These are phyloP conservation scores for Denticeps clupeoides DNA, from an alignment of 2,797 vertebrate genomes.

Conservation along the genomic window DNA sequence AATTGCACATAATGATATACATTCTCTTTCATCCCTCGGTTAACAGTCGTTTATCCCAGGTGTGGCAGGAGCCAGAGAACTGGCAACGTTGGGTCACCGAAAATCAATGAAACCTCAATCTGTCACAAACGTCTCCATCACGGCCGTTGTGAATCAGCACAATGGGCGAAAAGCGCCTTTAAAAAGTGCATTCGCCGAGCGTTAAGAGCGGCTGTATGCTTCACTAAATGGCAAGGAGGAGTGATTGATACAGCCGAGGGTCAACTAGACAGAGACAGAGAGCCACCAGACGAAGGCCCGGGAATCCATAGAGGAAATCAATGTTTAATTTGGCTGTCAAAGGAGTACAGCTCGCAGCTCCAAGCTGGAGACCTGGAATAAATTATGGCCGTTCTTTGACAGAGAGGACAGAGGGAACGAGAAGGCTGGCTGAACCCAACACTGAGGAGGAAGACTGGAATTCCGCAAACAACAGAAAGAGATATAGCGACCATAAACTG, in stretches of 20 bases:
- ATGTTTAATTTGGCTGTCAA: constrained; percentile 47
- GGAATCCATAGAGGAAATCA: constrained; percentile 39
- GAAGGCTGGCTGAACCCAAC: no score
- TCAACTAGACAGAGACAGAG: constrained; percentile 36
- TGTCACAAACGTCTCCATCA: constrained; percentile 7
- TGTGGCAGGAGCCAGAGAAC: not conserved
- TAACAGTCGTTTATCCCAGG: not conserved
- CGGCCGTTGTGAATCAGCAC: not conserved
- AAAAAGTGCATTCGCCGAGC: not conserved
- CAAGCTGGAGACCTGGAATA: constrained; percentile 38
- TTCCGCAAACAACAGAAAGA: no score
- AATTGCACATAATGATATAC: no score
- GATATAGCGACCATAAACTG: no score
- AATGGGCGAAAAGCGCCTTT: not conserved
- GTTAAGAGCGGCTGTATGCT: constrained; percentile 17
- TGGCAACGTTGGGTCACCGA: not conserved
- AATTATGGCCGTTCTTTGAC: constrained; percentile 30
- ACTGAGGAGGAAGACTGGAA: no score
- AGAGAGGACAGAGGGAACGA: constrained; percentile 10
- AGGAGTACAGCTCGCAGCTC: constrained; percentile 34
- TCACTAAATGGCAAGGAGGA: constrained; percentile 22
- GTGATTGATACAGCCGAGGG: constrained; percentile 32
- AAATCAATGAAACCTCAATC: constrained; percentile 1
- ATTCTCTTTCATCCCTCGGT: no score
- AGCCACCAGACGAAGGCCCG: constrained; percentile 14